Evolutionary conservation across 1,140 invertebrate genomes (phyloP), one percentile per base, ranked within the genome.

Genomic region (Leptinotarsa lineolata): DNA sequence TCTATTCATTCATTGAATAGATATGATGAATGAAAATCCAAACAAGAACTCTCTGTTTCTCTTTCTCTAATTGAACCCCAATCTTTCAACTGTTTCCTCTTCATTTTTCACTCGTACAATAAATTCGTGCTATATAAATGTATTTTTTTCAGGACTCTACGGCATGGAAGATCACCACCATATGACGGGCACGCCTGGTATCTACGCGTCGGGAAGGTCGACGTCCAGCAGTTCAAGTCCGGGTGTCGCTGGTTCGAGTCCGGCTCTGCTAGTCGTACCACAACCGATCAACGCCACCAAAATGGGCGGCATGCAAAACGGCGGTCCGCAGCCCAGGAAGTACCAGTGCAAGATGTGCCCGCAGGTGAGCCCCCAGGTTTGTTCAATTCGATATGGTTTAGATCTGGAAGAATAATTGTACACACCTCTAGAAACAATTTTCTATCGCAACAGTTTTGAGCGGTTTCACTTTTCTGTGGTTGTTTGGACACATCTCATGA

Each of bases 281-380:
- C 95, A 97, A 83, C 95, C 95, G 54, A 91, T 97, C 74, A 95
- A 95, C 84, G 94, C 92, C 68, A 89, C 89, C 44, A 91, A 92
- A 83, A 89, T 92, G 77, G 85, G 85, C 71, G 85, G 85, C 20
- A 85, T 86, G 77, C 90, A 91, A 78, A 90, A 89, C 24, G 81
- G 88, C 72, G 86, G 82, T 72, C 85, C 77, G 68, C 88, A 86
- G 74, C 89, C 85, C 44, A 85, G 92, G 85, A 97, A 97, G 85
- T 98, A 98, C 88, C 95, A 97, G 85, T 98, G 96, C 91, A 98
- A 98, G 87, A 98, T 98, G 96, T 98, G 96, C 86, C 96, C 96
- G 76, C 95, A 97, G 94, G 96, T 98, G 86, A 90, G 93, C 86
- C 39, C 24, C 6, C n/a, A 20, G 13, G 66, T 21, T 65, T 65